A percentile compares a stretch with the other conserved stretches of the same genome.
Conservation (phyloP, 37 sponge, comb jelly and placozoan genomes). For the Petrosia ficiformis region DNA sequence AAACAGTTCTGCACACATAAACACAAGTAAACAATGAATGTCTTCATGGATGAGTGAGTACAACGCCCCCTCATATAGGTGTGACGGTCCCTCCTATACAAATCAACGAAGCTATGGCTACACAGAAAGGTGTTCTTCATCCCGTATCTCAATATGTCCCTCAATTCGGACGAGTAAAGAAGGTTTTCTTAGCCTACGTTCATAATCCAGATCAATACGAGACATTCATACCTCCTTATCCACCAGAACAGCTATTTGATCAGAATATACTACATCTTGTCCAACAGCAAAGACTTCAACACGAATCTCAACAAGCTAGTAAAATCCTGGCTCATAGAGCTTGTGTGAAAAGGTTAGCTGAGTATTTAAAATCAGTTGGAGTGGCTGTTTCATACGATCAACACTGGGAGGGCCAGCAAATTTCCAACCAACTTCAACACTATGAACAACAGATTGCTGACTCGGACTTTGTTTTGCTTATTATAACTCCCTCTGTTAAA, state of each 20-base stretch:
- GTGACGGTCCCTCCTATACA: too few species aligned
- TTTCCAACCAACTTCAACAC: slow-evolving; percentile 15
- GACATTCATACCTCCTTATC: slow-evolving; percentile 6
- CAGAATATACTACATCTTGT: background rate
- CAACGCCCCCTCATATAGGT: too few species aligned
- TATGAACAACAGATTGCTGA: slow-evolving; percentile 40
- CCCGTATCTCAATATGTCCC: background rate
- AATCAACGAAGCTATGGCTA: too few species aligned
- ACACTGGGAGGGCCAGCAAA: background rate
- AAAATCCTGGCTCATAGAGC: slow-evolving; percentile 1
- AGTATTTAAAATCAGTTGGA: slow-evolving; percentile 4
- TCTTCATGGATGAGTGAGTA: too few species aligned
- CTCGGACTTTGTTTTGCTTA: slow-evolving; percentile 43
- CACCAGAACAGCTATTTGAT: background rate
- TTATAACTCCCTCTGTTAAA: slow-evolving; percentile 47
- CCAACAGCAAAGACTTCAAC: background rate
- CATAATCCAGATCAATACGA: slow-evolving; percentile 37
- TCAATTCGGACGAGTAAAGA: slow-evolving; percentile 1
- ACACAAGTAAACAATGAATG: too few species aligned
- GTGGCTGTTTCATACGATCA: slow-evolving; percentile 38
- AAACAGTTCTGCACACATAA: too few species aligned
- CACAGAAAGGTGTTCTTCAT: background rate
- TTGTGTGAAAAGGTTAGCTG: slow-evolving; percentile 13
- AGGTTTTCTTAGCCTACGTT: slow-evolving; percentile 49
- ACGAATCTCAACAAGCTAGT: background rate